phyloP scores from a whole-genome alignment of 2,113 vertebrate species.

The Monopterus albus region DNA sequence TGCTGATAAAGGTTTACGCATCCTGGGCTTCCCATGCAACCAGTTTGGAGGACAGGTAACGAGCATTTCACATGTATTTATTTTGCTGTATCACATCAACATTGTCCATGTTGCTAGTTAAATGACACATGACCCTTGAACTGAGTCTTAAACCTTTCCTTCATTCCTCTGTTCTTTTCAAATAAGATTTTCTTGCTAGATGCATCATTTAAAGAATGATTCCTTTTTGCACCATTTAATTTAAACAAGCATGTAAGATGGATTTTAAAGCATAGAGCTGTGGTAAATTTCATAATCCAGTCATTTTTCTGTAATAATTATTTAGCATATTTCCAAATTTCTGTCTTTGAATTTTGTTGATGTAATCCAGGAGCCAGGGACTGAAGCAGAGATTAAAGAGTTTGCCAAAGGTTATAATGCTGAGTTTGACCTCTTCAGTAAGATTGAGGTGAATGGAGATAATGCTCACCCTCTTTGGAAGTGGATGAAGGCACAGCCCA shows the following conservation, averaged over 20 bases:
- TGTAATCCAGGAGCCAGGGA: constrained; percentile 88
- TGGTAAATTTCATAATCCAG: too few relatives aligned
- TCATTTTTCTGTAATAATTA: too few relatives aligned
- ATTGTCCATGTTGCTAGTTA: too few relatives aligned
- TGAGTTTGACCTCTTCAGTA: constrained; percentile 93
- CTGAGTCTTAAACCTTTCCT: not conserved
- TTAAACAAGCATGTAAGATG: not conserved
- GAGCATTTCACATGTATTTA: not conserved
- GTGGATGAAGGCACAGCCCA: constrained; percentile 96
- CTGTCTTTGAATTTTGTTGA: not conserved
- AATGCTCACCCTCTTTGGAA: constrained; percentile 93
- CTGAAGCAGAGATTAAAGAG: constrained; percentile 89
- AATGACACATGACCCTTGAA: not conserved
- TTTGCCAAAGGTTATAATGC: constrained; percentile 89
- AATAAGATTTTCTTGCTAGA: not conserved
- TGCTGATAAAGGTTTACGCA: constrained; percentile 94
- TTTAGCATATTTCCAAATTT: not conserved
- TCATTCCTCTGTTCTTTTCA: too few relatives aligned
- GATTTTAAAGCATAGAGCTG: too few relatives aligned
- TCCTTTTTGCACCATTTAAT: not conserved
- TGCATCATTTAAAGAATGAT: not conserved
- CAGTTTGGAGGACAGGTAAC: constrained; percentile 96
- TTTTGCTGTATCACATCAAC: not conserved
- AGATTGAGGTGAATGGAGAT: constrained; percentile 94
- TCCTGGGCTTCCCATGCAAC: constrained; percentile 96